Percentiles rank a stretch among this genome's conserved stretches.
These are phyloP conservation scores for Bovichtus variegatus DNA, from an alignment of 2,797 vertebrate species.

Conservation along the genomic window DNA sequence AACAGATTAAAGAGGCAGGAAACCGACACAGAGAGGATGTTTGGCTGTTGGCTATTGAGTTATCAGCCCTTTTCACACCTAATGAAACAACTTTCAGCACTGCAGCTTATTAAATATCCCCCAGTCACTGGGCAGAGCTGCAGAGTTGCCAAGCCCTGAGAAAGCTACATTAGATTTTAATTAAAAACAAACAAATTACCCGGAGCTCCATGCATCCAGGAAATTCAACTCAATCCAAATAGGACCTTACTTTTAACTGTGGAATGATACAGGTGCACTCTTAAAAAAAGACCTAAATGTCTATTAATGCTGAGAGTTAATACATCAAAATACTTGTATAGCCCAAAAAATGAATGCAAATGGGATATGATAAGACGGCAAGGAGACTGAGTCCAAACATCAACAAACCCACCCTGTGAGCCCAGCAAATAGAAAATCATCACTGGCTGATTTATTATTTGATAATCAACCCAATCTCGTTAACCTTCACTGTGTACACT, in stretches of 20 bases:
- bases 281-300: conserved; percentile 31
- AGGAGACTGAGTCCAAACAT: conserved; percentile 61
- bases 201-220: conserved; percentile 75
- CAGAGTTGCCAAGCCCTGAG: conserved; percentile 78
- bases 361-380: conserved; percentile 39
- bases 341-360: conserved; percentile 51
- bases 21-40: conserved; percentile 83
- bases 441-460: conserved; percentile 76
- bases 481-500: conserved; percentile 73
- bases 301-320: conserved; percentile 39
- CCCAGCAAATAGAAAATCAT: conserved; percentile 65
- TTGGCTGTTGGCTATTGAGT: conserved; percentile 88
- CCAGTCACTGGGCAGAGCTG: conserved; percentile 81
- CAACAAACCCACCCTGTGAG: conserved; percentile 59
- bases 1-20: conserved; percentile 87
- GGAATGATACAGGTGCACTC: conserved; percentile 58
- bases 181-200: conserved; percentile 86
- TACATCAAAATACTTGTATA: conserved; percentile 47
- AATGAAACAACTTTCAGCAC: conserved; percentile 88
- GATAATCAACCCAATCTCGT: conserved; percentile 77
- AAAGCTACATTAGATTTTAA: conserved; percentile 85
- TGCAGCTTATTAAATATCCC: conserved; percentile 86
- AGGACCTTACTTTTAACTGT: conserved; percentile 67
- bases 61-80: conserved; percentile 88
- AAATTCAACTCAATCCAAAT: conserved; percentile 77